phyloP scores from a whole-genome alignment of 1,140 invertebrate species.

The Drosophila sturtevanti region DNA sequence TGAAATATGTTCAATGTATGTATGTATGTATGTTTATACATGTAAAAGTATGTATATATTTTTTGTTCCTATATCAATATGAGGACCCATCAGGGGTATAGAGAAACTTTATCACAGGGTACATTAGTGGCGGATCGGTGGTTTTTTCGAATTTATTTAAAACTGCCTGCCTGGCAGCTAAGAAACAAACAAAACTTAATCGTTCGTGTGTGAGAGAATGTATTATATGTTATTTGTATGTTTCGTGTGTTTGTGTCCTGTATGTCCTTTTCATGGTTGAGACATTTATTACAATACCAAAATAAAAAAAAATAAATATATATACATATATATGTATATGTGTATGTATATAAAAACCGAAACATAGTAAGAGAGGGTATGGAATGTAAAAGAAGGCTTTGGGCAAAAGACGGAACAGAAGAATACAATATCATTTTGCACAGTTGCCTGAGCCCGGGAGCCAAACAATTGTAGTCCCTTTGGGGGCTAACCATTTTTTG shows the following conservation, averaged over 20 bases:
- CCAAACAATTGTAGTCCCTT: slow-evolving; percentile 35
- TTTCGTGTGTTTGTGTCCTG: slow-evolving; percentile 8
- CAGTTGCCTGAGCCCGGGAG: slow-evolving; percentile 55
- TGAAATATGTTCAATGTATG: no score
- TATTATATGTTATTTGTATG: neutral
- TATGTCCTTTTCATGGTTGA: slow-evolving; percentile 38
- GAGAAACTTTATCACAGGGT: neutral
- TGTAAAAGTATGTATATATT: no score
- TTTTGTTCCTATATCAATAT: no score
- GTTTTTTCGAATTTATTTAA: slow-evolving; percentile 58
- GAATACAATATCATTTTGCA: slow-evolving; percentile 34
- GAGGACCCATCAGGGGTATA: neutral
- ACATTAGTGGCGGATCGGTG: neutral
- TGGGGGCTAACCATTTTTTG: slow-evolving; percentile 5
- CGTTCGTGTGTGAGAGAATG: slow-evolving; percentile 1
- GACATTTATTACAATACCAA: slow-evolving; percentile 56
- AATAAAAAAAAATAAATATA: slow-evolving; percentile 9
- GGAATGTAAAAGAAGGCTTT: neutral
- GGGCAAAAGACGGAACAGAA: neutral
- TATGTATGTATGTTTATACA: no score
- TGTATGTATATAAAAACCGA: neutral
- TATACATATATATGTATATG: no score
- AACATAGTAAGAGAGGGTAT: neutral
- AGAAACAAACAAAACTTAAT: slow-evolving; percentile 45
- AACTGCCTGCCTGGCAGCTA: slow-evolving; percentile 41